Conservation (phyloP, 1,140 invertebrate species). For the Atopsyche davidsoni region DNA sequence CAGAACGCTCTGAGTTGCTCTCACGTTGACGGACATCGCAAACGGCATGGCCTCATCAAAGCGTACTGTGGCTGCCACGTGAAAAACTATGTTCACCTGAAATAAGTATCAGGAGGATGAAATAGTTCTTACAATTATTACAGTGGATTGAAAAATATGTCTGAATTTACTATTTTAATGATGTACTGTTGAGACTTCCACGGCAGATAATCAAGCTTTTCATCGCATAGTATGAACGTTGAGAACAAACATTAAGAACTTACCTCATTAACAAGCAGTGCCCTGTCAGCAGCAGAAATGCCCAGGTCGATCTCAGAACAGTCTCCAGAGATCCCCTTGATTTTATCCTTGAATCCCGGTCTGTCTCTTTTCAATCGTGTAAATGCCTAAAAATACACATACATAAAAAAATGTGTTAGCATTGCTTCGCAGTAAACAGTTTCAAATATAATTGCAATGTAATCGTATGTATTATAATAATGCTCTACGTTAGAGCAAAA, state of each 20-base stretch:
- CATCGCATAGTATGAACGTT: background rate
- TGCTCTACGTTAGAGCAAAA: too few species aligned
- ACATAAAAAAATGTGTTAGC: too few species aligned
- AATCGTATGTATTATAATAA: too few species aligned
- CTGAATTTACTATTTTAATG: background rate
- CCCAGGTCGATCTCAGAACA: conserved; percentile 66
- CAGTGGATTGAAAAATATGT: background rate
- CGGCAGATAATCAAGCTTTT: background rate
- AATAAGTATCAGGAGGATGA: conserved; percentile 12
- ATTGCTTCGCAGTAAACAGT: too few species aligned
- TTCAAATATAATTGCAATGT: too few species aligned
- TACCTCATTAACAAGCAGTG: conserved; percentile 53
- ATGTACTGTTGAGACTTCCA: background rate
- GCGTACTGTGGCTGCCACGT: conserved; percentile 60
- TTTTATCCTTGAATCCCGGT: conserved; percentile 45
- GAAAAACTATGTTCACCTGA: conserved; percentile 56
- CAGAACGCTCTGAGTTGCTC: conserved; percentile 55
- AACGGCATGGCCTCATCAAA: conserved; percentile 61
- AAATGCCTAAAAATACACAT: conserved; percentile 43
- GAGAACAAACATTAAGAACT: background rate
- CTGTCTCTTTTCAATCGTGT: conserved; percentile 36
- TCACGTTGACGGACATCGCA: conserved; percentile 60
- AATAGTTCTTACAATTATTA: background rate
- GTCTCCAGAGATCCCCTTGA: conserved; percentile 63
- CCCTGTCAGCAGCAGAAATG: conserved; percentile 58